Base-by-base conservation (phyloP, 2,797 vertebrate genomes). In the Adelosebastes latens region DNA sequence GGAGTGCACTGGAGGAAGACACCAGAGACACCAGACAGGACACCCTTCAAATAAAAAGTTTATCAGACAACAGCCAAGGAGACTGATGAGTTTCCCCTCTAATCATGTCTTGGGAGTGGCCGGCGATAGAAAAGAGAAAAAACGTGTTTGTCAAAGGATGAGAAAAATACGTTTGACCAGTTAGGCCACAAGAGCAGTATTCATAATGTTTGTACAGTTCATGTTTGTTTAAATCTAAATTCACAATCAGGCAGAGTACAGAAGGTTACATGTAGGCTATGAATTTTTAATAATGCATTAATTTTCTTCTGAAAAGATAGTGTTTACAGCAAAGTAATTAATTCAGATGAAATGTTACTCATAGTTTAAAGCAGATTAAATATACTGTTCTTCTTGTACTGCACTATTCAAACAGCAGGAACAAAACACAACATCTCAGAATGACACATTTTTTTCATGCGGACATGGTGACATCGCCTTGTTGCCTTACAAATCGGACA, bases 1-100 rank as follows among this genome's bases (percentile, higher is more conserved):
- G 88, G 92, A 91, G 92, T 91, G 95, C 92, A 89, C 84, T 92
- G 87, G 93, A 95, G 95, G 94, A 95, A 96, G 95, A 93, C 90
- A 94, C 92, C 70, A 86, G 91, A 94, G 93, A 93, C 94, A 88
- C 84, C 77, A 95, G 93, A 95, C 94, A 95, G 94, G 92, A 90
- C 92, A 94, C 93, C 94, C 93, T 94, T 89, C 92, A 95, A 93
- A 94, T 89, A 88, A 94, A 94, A 94, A 96, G 93, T 90, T 93
- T 91, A 95, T 95, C 92, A 91, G 94, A 94, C 90, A 90, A 91
- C 91, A 89, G 87, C 88, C 84, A 79, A 81, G 82, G 84, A 85
- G 82, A 87, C 90, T 86, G 93, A 94, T 91, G 90, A 91, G 89
- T 90, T 89, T 88, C 81, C 80, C 85, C 87, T 92, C 89, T 90